phyloP scores from a whole-genome alignment of 2,113 vertebrate species.

The Puma concolor region DNA sequence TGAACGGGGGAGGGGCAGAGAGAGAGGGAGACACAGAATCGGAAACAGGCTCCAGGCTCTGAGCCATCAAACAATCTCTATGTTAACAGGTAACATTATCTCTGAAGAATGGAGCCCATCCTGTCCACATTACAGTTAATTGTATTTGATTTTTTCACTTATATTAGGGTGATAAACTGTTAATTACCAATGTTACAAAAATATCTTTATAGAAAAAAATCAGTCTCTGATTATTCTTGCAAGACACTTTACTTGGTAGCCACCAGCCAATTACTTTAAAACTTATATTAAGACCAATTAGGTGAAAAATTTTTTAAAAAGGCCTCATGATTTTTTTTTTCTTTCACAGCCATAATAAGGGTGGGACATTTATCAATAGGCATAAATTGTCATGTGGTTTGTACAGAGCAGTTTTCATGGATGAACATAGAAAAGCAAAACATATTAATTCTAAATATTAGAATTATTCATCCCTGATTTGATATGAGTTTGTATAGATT shows the following conservation, averaged over 20 bases:
- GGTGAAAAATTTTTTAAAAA: neutral
- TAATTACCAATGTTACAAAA: neutral
- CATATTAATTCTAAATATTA: neutral
- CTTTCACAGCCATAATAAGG: neutral
- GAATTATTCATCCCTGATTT: neutral
- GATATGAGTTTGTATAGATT: neutral
- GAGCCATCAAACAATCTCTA: neutral
- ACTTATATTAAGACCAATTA: neutral
- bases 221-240: neutral
- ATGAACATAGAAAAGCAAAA: neutral
- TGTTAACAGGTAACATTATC: neutral
- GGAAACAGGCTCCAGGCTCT: no score
- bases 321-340: neutral
- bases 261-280: neutral
- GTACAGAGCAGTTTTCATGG: neutral
- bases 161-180: neutral
- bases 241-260: neutral
- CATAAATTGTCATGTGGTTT: neutral
- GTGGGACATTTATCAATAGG: neutral
- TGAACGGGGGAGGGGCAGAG: no score
- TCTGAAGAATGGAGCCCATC: accelerated
- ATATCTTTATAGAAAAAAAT: neutral
- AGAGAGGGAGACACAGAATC: no score
- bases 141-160: neutral
- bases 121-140: neutral